These are phyloP conservation scores for Heterochromis multidens DNA, from an alignment of 2,113 vertebrate genomes.

Conservation along the genomic window DNA sequence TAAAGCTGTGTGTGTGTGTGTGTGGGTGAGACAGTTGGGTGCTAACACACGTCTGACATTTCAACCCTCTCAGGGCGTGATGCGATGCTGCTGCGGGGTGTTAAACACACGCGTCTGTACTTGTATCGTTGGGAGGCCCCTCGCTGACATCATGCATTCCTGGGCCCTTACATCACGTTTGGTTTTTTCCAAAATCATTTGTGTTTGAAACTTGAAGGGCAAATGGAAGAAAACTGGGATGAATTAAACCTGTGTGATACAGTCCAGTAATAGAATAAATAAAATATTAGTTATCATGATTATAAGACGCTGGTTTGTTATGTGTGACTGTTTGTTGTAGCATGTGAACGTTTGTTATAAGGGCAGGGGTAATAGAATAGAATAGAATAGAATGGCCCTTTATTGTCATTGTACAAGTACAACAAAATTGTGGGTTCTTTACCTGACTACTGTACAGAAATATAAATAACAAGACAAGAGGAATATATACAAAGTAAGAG, in stretches of 20 bases:
- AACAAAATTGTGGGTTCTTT: too few species aligned
- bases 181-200: not conserved
- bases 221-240: fast-evolving
- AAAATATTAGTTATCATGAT: not conserved
- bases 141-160: not conserved
- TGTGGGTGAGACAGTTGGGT: not conserved
- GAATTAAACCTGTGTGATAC: not conserved
- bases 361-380: too few species aligned
- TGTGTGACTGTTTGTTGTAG: not conserved
- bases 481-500: too few species aligned
- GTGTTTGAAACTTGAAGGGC: not conserved
- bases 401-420: too few species aligned
- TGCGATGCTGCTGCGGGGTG: not conserved
- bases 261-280: not conserved
- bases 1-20: not conserved
- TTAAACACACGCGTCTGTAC: not conserved
- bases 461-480: too few species aligned
- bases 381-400: too few species aligned
- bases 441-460: too few species aligned
- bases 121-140: not conserved
- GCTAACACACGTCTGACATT: not conserved
- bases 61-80: not conserved
- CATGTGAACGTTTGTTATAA: not conserved
- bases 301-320: not conserved
- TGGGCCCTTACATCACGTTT: not conserved